Percentiles rank a stretch among this genome's conserved stretches.
These are phyloP conservation scores for Pterostichus madidus DNA, from an alignment of 2,888 invertebrate species.

Conservation along the genomic window DNA sequence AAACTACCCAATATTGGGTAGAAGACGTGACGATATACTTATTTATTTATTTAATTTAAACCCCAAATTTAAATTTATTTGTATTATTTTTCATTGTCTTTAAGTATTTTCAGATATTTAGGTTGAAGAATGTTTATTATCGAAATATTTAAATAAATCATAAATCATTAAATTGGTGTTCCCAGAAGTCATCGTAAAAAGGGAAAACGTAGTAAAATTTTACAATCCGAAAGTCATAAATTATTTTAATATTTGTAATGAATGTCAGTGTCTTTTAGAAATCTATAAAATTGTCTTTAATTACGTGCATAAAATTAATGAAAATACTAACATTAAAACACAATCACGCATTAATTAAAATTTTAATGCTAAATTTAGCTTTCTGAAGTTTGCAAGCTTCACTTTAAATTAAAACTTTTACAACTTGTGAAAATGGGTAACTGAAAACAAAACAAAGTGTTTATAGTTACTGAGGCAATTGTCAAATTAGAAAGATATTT, in stretches of 20 bases:
- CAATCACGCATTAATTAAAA: constrained; percentile 10
- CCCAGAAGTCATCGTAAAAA: constrained; percentile 41
- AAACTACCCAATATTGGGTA: too few relatives aligned
- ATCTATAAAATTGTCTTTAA: constrained; percentile 42
- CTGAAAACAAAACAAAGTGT: background rate
- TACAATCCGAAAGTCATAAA: constrained; percentile 18
- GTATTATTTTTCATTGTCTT: background rate
- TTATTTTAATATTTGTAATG: constrained; percentile 52
- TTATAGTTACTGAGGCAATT: background rate
- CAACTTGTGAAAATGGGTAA: background rate
- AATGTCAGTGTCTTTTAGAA: constrained; percentile 47
- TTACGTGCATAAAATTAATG: constrained; percentile 38
- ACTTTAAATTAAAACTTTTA: background rate
- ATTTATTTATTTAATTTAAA: too few relatives aligned
- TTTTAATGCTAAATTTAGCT: background rate
- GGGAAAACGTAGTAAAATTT: constrained; percentile 40
- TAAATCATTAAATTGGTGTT: constrained; percentile 23
- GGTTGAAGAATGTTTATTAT: background rate
- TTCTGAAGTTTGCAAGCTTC: background rate
- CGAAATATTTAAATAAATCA: constrained; percentile 10
- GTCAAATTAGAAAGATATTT: background rate
- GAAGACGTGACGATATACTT: too few relatives aligned
- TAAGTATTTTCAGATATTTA: background rate
- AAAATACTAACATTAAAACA: constrained; percentile 34
- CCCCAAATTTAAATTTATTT: too few relatives aligned